A percentile compares a stretch with the other conserved stretches of the same genome.
phyloP scores from a whole-genome alignment of 2,113 vertebrate genomes.

The Indicator indicator region DNA sequence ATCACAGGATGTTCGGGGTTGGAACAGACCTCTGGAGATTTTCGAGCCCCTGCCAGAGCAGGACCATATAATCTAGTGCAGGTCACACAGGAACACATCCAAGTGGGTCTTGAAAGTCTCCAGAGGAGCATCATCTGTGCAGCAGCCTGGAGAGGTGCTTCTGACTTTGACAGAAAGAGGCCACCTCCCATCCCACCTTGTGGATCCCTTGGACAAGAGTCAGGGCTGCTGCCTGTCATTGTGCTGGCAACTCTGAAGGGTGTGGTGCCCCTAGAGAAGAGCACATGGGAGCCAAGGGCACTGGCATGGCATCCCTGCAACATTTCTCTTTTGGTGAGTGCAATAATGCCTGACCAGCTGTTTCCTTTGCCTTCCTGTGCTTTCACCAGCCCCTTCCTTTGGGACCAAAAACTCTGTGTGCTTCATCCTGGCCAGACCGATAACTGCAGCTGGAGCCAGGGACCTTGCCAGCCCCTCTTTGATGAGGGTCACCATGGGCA shows the following conservation, averaged over 20 bases:
- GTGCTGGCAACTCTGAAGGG: neutral
- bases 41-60: too few relatives aligned
- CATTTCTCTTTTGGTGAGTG: accelerated
- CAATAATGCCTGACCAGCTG: neutral
- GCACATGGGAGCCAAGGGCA: accelerated
- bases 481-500: neutral
- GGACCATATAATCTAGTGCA: too few relatives aligned
- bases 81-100: too few relatives aligned
- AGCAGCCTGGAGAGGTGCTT: neutral
- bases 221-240: neutral
- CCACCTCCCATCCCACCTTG: accelerated
- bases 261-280: neutral
- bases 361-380: slow-evolving; percentile 24
- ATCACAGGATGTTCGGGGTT: too few relatives aligned
- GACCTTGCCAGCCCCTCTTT: neutral
- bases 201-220: neutral
- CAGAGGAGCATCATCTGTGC: neutral
- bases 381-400: slow-evolving; percentile 40
- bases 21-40: too few relatives aligned
- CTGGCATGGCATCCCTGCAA: neutral
- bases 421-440: neutral
- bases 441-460: neutral
- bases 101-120: too few relatives aligned
- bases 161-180: neutral
- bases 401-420: accelerated